Evolutionary conservation across 2,113 vertebrate genomes (phyloP).

Genomic region (Bettongia penicillata): DNA sequence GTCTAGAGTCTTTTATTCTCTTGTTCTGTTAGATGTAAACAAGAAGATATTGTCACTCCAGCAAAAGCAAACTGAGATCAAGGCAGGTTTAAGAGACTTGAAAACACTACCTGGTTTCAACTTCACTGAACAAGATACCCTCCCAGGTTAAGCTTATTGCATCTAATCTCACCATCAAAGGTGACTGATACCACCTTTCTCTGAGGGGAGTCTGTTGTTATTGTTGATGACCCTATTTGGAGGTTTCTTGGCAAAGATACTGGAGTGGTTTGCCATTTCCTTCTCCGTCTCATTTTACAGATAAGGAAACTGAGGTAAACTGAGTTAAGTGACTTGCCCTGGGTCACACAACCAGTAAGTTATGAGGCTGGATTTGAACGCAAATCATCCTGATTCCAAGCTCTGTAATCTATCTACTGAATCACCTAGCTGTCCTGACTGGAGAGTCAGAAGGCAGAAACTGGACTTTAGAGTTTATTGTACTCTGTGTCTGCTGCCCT

Average conservation of each 20-base stretch:
- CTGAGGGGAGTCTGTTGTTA: background rate
- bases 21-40: background rate
- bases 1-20: background rate
- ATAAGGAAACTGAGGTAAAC: background rate
- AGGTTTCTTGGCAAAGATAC: background rate
- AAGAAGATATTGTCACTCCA: background rate
- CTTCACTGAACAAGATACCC: background rate
- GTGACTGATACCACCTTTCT: background rate
- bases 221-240: background rate
- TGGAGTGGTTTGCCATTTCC: background rate
- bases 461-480: background rate
- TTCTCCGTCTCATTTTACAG: background rate
- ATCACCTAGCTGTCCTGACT: background rate
- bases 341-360: background rate
- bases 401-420: background rate
- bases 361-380: background rate
- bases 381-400: background rate
- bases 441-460: background rate
- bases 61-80: background rate
- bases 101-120: background rate
- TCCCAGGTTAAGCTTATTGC: background rate
- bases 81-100: background rate
- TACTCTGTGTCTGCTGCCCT: background rate
- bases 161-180: background rate
- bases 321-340: background rate